phyloP scores from a whole-genome alignment of 2,113 vertebrate species.

The Colinus virginianus region DNA sequence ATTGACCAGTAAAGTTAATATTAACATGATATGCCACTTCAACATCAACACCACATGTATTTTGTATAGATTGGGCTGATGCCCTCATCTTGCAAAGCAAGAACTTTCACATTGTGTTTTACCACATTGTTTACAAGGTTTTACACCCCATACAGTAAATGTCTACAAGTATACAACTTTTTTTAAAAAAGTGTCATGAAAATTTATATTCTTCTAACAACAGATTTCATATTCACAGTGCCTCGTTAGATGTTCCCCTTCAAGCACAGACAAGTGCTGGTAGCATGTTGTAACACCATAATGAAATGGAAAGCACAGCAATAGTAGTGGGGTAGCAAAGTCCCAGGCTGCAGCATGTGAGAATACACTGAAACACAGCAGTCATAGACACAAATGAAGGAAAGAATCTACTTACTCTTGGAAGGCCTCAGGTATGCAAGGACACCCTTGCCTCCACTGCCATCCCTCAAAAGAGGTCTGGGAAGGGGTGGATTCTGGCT shows the following conservation, averaged over 20 bases:
- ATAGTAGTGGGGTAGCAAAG: too few species aligned
- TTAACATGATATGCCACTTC: not conserved
- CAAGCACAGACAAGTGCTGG: not conserved
- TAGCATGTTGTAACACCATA: not conserved
- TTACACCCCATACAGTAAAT: not conserved
- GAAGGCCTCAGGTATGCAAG: too few species aligned
- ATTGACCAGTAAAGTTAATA: not conserved
- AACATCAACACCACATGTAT: not conserved
- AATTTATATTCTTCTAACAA: not conserved
- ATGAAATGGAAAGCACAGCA: too few species aligned
- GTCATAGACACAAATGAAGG: too few species aligned
- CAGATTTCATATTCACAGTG: not conserved
- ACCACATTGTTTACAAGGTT: not conserved
- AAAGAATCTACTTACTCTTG: too few species aligned
- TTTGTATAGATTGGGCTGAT: not conserved
- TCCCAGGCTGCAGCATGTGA: too few species aligned
- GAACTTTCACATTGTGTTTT: not conserved
- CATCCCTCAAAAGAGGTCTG: too few species aligned
- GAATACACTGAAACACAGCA: too few species aligned
- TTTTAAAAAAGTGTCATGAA: not conserved
- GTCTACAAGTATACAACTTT: not conserved
- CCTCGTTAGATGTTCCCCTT: not conserved
- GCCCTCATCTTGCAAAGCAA: not conserved
- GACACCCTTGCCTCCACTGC: too few species aligned
- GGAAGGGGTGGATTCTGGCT: too few species aligned